Evolutionary conservation across 2,113 vertebrate genomes (phyloP).

Genomic region (Cynocephalus volans): DNA sequence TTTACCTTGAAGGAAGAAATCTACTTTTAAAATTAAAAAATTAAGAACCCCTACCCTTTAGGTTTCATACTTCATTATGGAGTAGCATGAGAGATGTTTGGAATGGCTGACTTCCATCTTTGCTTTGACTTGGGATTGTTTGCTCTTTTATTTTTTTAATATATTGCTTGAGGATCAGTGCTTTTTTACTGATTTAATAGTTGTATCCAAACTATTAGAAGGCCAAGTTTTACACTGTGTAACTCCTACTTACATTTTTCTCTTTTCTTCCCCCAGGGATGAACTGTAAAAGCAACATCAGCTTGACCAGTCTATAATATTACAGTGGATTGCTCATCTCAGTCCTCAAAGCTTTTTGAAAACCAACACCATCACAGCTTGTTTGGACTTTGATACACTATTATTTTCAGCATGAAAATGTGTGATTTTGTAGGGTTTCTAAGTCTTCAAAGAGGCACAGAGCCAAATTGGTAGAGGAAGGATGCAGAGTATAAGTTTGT

Average conservation of each 20-base stretch:
- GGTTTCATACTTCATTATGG: slow-evolving; percentile 37
- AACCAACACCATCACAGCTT: slow-evolving; percentile 92
- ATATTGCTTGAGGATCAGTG: slow-evolving; percentile 65
- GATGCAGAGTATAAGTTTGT: slow-evolving; percentile 84
- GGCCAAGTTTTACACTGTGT: slow-evolving; percentile 50
- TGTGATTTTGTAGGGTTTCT: slow-evolving; percentile 83
- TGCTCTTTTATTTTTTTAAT: slow-evolving; percentile 53
- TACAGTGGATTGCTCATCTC: slow-evolving; percentile 91
- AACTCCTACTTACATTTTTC: slow-evolving; percentile 75
- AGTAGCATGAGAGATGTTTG: slow-evolving; percentile 65
- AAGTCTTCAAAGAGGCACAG: slow-evolving; percentile 87
- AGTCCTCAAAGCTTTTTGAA: slow-evolving; percentile 92
- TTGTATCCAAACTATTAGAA: slow-evolving; percentile 55
- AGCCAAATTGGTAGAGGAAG: slow-evolving; percentile 86
- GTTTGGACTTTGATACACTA: slow-evolving; percentile 91
- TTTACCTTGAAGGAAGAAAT: slow-evolving; percentile 51
- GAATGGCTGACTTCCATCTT: slow-evolving; percentile 77
- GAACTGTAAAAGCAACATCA: slow-evolving; percentile 95
- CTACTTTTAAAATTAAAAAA: slow-evolving; percentile 55
- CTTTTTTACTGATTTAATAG: slow-evolving; percentile 57
- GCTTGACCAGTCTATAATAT: slow-evolving; percentile 89
- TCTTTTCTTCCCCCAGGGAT: slow-evolving; percentile 93
- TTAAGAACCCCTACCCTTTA: slow-evolving; percentile 11
- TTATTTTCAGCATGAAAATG: slow-evolving; percentile 92
- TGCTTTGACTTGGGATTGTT: slow-evolving; percentile 59